Evolutionary conservation across 2,888 invertebrate species (phyloP).

Genomic region (Holacanthella duospinosa): DNA sequence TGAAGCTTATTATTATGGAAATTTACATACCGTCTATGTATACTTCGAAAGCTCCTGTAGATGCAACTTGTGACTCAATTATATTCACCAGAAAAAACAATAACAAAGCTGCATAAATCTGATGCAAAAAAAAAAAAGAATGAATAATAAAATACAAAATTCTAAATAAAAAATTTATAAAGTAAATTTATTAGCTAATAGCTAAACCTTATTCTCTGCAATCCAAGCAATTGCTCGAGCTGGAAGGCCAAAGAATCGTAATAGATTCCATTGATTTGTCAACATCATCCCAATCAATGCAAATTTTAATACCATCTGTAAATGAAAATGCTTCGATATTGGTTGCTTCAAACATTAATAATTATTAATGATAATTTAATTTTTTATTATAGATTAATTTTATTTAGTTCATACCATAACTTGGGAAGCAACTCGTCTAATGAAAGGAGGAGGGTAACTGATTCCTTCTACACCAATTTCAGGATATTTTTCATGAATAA

Average conservation of each 20-base stretch:
- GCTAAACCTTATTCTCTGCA: slow-evolving; percentile 71
- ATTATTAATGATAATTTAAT: too few relatives aligned
- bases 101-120: slow-evolving; percentile 89
- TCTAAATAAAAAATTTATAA: too few relatives aligned
- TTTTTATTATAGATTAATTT: background rate
- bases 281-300: slow-evolving; percentile 72
- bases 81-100: slow-evolving; percentile 89
- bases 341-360: background rate
- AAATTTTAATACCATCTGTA: slow-evolving; percentile 68
- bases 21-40: slow-evolving; percentile 57
- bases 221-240: slow-evolving; percentile 68
- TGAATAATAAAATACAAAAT: too few relatives aligned
- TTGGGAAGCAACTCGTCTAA: slow-evolving; percentile 71
- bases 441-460: slow-evolving; percentile 84
- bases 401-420: slow-evolving; percentile 54
- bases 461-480: slow-evolving; percentile 78
- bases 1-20: slow-evolving; percentile 7
- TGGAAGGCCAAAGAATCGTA: background rate
- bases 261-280: slow-evolving; percentile 40
- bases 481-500: slow-evolving; percentile 86
- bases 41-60: slow-evolving; percentile 88
- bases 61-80: slow-evolving; percentile 72
- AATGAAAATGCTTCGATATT: slow-evolving; percentile 37
- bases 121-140: background rate
- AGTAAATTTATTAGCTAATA: too few relatives aligned